Evolutionary conservation across 2,797 vertebrate species (phyloP).

Genomic region (Falco biarmicus): DNA sequence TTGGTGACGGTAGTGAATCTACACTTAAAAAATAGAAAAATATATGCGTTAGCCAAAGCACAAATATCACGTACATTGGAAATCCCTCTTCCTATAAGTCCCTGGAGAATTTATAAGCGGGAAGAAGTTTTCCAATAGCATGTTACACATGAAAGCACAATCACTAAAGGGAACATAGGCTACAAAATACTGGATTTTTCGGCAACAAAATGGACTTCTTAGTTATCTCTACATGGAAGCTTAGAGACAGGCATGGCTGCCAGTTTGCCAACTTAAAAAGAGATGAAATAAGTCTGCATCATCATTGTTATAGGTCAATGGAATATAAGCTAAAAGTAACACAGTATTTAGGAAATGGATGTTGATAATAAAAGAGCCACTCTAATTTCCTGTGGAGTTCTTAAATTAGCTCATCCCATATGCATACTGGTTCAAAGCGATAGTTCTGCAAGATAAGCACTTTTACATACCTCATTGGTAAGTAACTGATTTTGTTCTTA

Average conservation of each 20-base stretch:
- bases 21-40: background rate
- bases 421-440: constrained; percentile 44
- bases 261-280: constrained; percentile 13
- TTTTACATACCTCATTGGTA: constrained; percentile 29
- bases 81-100: background rate
- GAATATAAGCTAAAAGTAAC: constrained; percentile 53
- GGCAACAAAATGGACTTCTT: background rate
- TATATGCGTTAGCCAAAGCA: background rate
- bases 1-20: background rate
- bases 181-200: constrained; percentile 4
- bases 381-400: constrained; percentile 64
- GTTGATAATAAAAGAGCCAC: constrained; percentile 49
- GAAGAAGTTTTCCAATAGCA: background rate
- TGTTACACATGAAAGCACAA: background rate
- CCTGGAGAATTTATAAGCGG: background rate
- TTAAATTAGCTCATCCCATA: constrained; percentile 67
- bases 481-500: constrained; percentile 7
- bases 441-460: constrained; percentile 57
- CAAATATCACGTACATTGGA: background rate
- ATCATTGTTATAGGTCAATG: constrained; percentile 53
- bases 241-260: background rate
- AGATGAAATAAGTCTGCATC: constrained; percentile 21
- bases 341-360: constrained; percentile 50
- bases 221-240: background rate
- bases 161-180: background rate